These are phyloP conservation scores for Catalaphyllia jardinei DNA, from an alignment of 64 coral and sea anemone species.

Conservation along the genomic window DNA sequence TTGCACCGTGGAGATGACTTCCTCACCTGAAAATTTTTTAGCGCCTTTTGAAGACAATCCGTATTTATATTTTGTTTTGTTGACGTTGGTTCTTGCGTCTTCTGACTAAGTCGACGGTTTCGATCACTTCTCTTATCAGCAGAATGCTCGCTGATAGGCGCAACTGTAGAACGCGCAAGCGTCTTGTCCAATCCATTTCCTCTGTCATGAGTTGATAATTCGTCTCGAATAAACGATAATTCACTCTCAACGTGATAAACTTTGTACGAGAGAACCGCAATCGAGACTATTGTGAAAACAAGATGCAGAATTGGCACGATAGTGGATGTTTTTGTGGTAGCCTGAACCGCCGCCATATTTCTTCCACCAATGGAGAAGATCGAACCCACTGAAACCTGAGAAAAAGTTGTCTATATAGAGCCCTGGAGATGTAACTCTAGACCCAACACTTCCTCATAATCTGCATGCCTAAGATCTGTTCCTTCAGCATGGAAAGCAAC, in stretches of 20 bases:
- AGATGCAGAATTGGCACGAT: constrained; percentile 8
- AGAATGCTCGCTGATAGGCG: neutral
- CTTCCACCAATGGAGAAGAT: too few species aligned
- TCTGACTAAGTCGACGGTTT: neutral
- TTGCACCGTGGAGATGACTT: neutral
- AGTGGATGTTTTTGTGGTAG: neutral
- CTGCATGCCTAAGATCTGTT: too few species aligned
- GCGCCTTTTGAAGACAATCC: neutral
- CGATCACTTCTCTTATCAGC: neutral
- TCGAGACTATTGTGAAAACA: neutral
- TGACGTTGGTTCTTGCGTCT: neutral
- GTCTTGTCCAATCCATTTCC: neutral
- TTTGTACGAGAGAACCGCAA: constrained; percentile 1
- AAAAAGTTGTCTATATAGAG: too few species aligned
- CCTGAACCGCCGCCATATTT: neutral
- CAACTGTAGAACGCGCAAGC: neutral
- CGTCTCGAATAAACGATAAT: neutral
- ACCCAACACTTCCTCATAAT: too few species aligned
- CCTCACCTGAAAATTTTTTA: neutral
- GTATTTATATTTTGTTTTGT: neutral
- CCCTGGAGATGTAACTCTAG: too few species aligned
- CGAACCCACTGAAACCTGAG: too few species aligned
- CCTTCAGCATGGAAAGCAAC: neutral
- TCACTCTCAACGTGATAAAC: constrained; percentile 11
- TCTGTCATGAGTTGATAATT: neutral